Percentiles rank a stretch among this genome's conserved stretches.
phyloP scores from a whole-genome alignment of 2,113 vertebrate genomes.

The Diadophis punctatus region DNA sequence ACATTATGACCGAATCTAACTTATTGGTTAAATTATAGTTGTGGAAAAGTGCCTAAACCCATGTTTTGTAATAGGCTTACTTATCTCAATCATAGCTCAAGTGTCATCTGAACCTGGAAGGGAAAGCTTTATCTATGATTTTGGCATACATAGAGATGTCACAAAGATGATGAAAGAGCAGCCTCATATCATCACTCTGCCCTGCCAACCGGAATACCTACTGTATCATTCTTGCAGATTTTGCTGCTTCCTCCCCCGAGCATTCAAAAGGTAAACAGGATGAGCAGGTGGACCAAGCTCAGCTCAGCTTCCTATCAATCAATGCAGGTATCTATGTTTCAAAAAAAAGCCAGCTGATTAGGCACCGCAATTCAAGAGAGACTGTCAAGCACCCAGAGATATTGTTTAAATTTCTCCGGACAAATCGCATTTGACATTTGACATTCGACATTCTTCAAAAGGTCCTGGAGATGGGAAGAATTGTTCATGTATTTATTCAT shows the following conservation, averaged over 20 bases:
- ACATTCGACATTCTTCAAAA: no score
- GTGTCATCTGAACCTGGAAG: background rate
- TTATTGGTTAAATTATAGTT: background rate
- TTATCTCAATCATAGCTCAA: background rate
- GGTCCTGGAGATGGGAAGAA: no score
- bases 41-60: background rate
- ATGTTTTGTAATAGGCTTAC: background rate
- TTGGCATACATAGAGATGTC: background rate
- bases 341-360: background rate
- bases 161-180: background rate
- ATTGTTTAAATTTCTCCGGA: no score
- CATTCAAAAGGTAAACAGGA: background rate
- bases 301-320: background rate
- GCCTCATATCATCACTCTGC: background rate
- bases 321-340: background rate
- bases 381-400: background rate
- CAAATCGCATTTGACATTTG: no score
- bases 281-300: background rate
- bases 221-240: background rate
- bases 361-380: background rate
- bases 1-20: background rate
- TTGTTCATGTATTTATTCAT: no score
- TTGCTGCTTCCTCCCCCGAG: background rate
- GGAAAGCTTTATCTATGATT: background rate
- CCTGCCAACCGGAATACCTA: background rate